These are phyloP conservation scores for Amphipyra tragopoginis DNA, from an alignment of 2,888 invertebrate species.

Conservation along the genomic window DNA sequence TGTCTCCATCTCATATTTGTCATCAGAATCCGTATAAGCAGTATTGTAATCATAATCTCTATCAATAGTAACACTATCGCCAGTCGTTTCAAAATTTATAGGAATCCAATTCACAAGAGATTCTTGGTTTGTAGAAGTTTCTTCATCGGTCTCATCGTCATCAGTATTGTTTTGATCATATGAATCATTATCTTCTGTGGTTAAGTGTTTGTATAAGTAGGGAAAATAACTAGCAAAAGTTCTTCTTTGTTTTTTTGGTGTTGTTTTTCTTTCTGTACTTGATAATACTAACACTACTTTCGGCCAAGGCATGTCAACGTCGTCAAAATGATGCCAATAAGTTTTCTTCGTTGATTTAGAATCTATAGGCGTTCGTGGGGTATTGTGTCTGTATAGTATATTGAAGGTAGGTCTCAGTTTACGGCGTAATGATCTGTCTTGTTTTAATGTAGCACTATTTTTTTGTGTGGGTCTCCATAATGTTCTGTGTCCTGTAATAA, in stretches of 20 bases:
- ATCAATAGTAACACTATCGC: too few species aligned
- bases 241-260: slow-evolving; percentile 6
- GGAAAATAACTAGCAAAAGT: slow-evolving; percentile 41
- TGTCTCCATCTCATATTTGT: too few species aligned
- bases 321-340: slow-evolving; percentile 37
- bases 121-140: background rate
- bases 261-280: slow-evolving; percentile 30
- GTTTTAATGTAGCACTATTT: background rate
- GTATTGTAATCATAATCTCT: too few species aligned
- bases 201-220: background rate
- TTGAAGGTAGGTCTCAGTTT: background rate
- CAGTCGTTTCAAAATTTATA: too few species aligned
- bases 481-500: slow-evolving; percentile 34
- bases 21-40: too few species aligned
- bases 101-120: background rate
- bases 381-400: background rate
- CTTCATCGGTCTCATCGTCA: background rate
- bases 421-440: background rate
- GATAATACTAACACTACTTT: slow-evolving; percentile 34
- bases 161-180: background rate
- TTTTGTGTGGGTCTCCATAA: slow-evolving; percentile 28
- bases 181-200: background rate
- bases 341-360: slow-evolving; percentile 2
- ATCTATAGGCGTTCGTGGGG: background rate
- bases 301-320: slow-evolving; percentile 34